phyloP scores from a whole-genome alignment of 2,113 vertebrate genomes.

The Uria lomvia region DNA sequence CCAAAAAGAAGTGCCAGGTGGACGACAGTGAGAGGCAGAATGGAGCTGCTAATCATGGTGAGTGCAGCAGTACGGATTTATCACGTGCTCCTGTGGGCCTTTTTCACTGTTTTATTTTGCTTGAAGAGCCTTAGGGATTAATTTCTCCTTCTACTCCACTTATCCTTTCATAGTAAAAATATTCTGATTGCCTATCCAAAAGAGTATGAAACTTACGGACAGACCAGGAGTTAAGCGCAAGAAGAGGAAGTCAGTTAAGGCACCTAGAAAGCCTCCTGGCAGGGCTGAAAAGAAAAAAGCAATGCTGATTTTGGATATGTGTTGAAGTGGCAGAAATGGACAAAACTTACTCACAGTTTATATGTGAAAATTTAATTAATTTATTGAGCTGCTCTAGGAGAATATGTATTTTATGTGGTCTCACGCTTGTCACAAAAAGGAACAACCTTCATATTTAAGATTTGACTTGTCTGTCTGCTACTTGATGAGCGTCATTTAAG shows the following conservation, averaged over 20 bases:
- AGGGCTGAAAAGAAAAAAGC: background rate
- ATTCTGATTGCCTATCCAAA: background rate
- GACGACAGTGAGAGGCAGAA: constrained; percentile 92
- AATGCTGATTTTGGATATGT: background rate
- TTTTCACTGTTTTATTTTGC: background rate
- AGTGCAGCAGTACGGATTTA: constrained; percentile 12
- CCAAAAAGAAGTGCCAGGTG: constrained; percentile 97
- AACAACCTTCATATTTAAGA: background rate
- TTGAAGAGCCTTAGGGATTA: background rate
- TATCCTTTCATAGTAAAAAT: background rate
- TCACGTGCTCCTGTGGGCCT: background rate
- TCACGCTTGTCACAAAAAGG: background rate
- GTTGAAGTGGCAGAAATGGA: background rate
- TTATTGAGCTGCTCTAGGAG: background rate
- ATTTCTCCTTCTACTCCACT: background rate
- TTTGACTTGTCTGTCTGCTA: background rate
- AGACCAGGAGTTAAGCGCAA: background rate
- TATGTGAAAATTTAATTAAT: background rate
- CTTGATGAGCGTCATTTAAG: background rate
- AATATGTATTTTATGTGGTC: background rate
- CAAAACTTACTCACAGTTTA: background rate
- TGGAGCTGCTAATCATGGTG: constrained; percentile 87
- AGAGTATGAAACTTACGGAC: background rate
- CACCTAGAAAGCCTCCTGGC: background rate
- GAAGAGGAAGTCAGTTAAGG: background rate